Conservation (phyloP, 2,797 vertebrate genomes). For the Hoplostethus atlanticus region DNA sequence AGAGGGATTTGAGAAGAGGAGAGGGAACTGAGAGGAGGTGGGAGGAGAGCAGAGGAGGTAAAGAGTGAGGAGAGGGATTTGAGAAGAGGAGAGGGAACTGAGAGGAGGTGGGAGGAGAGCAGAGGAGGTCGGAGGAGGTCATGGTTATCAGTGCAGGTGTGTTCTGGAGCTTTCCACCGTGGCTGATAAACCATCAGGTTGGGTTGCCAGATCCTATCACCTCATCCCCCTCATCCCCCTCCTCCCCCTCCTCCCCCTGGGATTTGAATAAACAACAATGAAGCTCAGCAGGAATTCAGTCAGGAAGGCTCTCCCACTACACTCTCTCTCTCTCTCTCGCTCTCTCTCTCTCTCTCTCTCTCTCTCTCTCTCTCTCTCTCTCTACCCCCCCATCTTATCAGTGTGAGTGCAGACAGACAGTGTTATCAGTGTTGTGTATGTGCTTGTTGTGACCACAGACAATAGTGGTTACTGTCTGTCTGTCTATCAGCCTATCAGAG, state of each 20-base stretch:
- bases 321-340: not conserved
- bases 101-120: not conserved
- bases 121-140: not conserved
- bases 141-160: slow-evolving; percentile 53
- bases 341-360: not conserved
- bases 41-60: too few relatives aligned
- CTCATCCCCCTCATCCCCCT: slow-evolving; percentile 26
- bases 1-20: too few relatives aligned
- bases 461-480: slow-evolving; percentile 79
- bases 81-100: too few relatives aligned
- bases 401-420: slow-evolving; percentile 70
- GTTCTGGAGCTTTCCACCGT: slow-evolving; percentile 60
- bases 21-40: too few relatives aligned
- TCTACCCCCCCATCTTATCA: slow-evolving; percentile 58
- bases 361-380: slow-evolving; percentile 19
- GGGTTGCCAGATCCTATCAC: slow-evolving; percentile 78
- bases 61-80: too few relatives aligned
- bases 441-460: slow-evolving; percentile 76
- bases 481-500: slow-evolving; percentile 56
- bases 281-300: too few relatives aligned
- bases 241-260: not conserved
- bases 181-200: slow-evolving; percentile 69
- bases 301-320: not conserved
- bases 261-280: slow-evolving; percentile 46
- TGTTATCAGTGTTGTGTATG: slow-evolving; percentile 70